Evolutionary conservation across 2,888 invertebrate species (phyloP).

Genomic region (Amphipoea oculea): DNA sequence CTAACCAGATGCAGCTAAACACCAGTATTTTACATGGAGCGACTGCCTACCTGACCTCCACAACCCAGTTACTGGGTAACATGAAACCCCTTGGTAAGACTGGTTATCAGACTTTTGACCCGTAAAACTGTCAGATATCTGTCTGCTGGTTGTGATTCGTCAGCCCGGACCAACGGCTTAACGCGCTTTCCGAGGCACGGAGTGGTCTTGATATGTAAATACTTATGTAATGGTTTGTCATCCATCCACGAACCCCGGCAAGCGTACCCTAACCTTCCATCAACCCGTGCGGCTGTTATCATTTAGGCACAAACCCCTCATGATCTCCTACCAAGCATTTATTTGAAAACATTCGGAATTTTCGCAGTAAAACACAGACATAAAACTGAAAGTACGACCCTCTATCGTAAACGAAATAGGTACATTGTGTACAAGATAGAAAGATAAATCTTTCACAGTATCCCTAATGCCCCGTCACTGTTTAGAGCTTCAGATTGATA

Average conservation of each 20-base stretch:
- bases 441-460: background rate
- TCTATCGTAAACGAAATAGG: conserved; percentile 23
- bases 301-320: background rate
- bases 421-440: conserved; percentile 7
- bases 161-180: background rate
- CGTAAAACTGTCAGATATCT: background rate
- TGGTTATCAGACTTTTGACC: background rate
- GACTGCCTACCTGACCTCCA: background rate
- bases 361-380: conserved; percentile 3
- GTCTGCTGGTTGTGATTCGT: too few species aligned
- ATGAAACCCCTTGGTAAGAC: background rate
- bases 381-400: background rate
- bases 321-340: background rate
- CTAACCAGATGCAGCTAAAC: background rate
- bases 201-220: background rate
- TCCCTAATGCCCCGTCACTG: background rate
- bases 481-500: conserved; percentile 44
- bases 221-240: too few species aligned
- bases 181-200: background rate
- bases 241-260: too few species aligned
- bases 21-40: background rate
- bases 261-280: background rate
- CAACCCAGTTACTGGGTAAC: background rate
- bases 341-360: background rate
- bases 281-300: background rate